Evolutionary conservation across 2,888 invertebrate species (phyloP).

Genomic region (Euphydryas editha): DNA sequence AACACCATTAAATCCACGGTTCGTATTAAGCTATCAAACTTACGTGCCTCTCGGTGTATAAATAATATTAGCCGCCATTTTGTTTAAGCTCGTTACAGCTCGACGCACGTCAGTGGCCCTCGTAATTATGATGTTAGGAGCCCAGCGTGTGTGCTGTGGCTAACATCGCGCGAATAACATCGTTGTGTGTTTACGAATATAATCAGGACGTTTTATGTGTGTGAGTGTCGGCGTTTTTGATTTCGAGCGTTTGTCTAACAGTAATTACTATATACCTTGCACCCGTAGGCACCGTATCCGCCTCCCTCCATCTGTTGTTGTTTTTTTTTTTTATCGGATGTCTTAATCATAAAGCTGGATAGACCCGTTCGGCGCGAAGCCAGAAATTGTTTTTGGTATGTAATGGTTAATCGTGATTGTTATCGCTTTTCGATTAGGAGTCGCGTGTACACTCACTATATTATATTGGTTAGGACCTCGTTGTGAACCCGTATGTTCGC

Average conservation of each 20-base stretch:
- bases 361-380: conserved; percentile 49
- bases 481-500: conserved; percentile 36
- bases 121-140: conserved; percentile 77
- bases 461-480: conserved; percentile 24
- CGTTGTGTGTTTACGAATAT: conserved; percentile 41
- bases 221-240: conserved; percentile 78
- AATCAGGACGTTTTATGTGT: conserved; percentile 44
- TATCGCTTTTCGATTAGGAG: conserved; percentile 53
- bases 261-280: conserved; percentile 82
- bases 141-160: conserved; percentile 51
- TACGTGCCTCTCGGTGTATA: conserved; percentile 60
- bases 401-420: conserved; percentile 55
- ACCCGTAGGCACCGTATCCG: conserved; percentile 62
- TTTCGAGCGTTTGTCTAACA: conserved; percentile 73
- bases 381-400: conserved; percentile 35
- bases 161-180: conserved; percentile 44
- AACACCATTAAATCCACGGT: conserved; percentile 50
- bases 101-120: conserved; percentile 80
- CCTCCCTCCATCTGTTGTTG: conserved; percentile 49
- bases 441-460: conserved; percentile 4
- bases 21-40: conserved; percentile 61
- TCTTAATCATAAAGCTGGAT: conserved; percentile 57
- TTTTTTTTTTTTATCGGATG: conserved; percentile 45
- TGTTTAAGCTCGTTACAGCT: conserved; percentile 81
- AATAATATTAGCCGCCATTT: conserved; percentile 80